Percentiles rank a stretch among this genome's conserved stretches.
phyloP scores from a whole-genome alignment of 1,140 invertebrate species.

The Phymorhynchus buccinoides region DNA sequence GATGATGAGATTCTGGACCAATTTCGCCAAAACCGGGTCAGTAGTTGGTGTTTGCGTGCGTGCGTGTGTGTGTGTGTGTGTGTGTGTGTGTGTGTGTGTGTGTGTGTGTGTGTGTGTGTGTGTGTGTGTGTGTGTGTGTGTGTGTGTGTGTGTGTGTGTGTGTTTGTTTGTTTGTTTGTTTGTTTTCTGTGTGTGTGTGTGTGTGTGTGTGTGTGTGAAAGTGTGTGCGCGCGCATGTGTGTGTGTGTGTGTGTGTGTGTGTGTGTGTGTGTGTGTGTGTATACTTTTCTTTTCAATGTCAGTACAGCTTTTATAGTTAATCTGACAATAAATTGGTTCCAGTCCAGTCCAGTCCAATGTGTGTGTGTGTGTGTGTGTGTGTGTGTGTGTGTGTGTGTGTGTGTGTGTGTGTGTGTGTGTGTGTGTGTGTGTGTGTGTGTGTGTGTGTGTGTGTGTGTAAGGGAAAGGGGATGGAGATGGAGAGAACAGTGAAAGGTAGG shows the following conservation, averaged over 20 bases:
- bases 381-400: slow-evolving; percentile 21
- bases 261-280: background rate
- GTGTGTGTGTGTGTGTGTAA: slow-evolving; percentile 5
- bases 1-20: slow-evolving; percentile 93
- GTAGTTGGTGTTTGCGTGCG: background rate
- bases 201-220: background rate
- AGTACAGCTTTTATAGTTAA: no score
- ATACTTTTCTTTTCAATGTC: no score
- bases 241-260: background rate
- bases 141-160: slow-evolving; percentile 9
- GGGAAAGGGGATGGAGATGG: no score
- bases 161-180: background rate
- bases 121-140: slow-evolving; percentile 17
- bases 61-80: no score
- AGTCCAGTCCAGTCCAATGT: no score
- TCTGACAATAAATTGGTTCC: no score
- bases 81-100: background rate
- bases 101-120: no score
- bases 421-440: slow-evolving; percentile 21
- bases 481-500: no score
- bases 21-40: slow-evolving; percentile 96
- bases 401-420: slow-evolving; percentile 21
- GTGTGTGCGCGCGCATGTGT: background rate
- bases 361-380: background rate
- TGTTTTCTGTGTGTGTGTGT: no score